A percentile compares a stretch with the other conserved stretches of the same genome.
Evolutionary conservation across 2,113 vertebrate species (phyloP).

Genomic region (Chionis minor): DNA sequence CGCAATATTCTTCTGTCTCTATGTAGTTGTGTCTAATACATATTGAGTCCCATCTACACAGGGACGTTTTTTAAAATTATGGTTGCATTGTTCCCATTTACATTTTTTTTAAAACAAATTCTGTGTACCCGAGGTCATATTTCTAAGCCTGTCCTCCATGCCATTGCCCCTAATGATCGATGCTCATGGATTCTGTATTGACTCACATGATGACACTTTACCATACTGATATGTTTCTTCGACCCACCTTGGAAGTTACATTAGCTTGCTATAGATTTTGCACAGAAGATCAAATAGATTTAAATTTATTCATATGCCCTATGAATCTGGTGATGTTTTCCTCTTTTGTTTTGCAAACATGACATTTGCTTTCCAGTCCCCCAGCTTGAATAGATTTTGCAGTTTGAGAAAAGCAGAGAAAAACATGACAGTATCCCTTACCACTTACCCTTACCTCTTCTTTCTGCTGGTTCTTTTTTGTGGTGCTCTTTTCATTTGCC

Average conservation of each 20-base stretch:
- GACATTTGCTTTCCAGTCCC: conserved; percentile 42
- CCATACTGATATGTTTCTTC: background rate
- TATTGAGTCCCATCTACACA: background rate
- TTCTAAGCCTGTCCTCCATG: background rate
- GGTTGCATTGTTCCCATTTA: background rate
- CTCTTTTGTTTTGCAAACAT: conserved; percentile 52
- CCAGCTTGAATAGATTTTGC: conserved; percentile 45
- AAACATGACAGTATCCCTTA: background rate
- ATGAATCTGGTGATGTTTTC: conserved; percentile 31
- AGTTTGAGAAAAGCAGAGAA: background rate
- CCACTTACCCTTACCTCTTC: background rate
- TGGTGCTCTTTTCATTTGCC: background rate
- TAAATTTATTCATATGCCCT: conserved; percentile 52
- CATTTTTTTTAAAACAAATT: background rate
- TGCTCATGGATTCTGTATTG: background rate
- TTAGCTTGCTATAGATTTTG: conserved; percentile 41
- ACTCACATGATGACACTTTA: background rate
- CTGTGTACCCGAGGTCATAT: background rate
- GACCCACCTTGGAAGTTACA: background rate
- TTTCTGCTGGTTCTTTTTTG: background rate
- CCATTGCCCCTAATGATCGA: background rate
- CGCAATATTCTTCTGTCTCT: background rate
- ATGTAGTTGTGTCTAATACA: background rate
- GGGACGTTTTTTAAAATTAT: background rate
- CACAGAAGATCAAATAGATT: conserved; percentile 44